Evolutionary conservation across 2,797 vertebrate species (phyloP), one percentile per base, ranked within the genome.

Genomic region (Chaetodon trifasciatus): DNA sequence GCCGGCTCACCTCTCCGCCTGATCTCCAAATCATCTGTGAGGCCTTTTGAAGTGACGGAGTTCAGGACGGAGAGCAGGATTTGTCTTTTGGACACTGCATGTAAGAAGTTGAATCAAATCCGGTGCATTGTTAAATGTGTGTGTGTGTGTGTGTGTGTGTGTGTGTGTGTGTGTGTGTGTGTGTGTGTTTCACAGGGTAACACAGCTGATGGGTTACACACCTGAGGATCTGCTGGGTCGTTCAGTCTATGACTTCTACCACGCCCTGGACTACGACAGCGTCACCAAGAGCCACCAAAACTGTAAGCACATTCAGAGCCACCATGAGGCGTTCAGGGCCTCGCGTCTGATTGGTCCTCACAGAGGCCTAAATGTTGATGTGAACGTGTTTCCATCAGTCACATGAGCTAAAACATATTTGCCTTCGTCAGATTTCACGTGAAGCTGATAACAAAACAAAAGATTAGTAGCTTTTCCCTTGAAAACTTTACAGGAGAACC

Each of bases 271-370:
- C 92, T 97, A 97, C 0, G 97, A 99, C 89, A 96, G 87, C 42
- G 96, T 99, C 96, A 98, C 96, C 89, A 99, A 97, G 94, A 98
- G 96, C 92, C 98, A 99, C 86, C 97, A 99, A 87, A 99, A 99
- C 93, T 67, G 98, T 99, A 94, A 96, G 98, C 94, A 8, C 10
- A 35, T 56, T 60, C 66, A 4, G 28, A 67, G 23, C n/a, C n/a
- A 44, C 55, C 39, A 37, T 24, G 39, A 39, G 28, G 28, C 28
- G 28, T 32, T 32, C 28, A 32, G 28, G 28, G 3, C 28, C 28
- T 32, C 28, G 4, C 28, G 28, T 32, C 4, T 32, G 2, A 32
- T 32, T 32, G 28, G 28, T 32, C 28, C 28, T 32, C 28, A 32
- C 28, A 32, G 3, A 4, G 28, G 28, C 28, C 28, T 28, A 28